Base-by-base conservation (phyloP, 2,113 vertebrate genomes). In the Scytalopus superciliaris region DNA sequence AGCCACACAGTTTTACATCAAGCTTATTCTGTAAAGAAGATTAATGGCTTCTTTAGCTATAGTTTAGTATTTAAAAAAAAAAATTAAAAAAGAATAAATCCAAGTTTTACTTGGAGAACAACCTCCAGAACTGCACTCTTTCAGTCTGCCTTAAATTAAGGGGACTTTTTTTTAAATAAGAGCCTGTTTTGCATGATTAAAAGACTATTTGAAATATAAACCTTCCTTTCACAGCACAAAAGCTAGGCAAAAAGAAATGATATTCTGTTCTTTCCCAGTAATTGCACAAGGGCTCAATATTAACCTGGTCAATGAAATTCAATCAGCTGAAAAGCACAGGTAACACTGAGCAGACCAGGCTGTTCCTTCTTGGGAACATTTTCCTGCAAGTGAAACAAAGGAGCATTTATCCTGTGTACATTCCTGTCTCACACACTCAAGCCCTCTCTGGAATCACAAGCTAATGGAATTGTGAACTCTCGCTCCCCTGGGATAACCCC, bases 131-230 rank as follows among this genome's bases (percentile, higher is more conserved):
- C 2, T 18, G 23, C 0, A 1, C 31, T 62, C 12, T 42, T n/a
- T 40, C 53, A 72, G 49, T 30, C 72, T 57, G 57, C 53, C 27
- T 56, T 55, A 57, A 77, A 84, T 62, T 50, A 90, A 74, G 86
- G 64, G 35, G 24, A 16, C 40, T 45, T 77, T 88, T 87, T 91
- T 40, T 63, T 63, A 9, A 28, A 25, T 39, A 80, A 69, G 86
- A 85, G 63, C 16, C 56, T 25, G 22, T 47, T 47, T 67, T 55
- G 28, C 59, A 78, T 1, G 0, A 94, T 90, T 92, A 89, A 70
- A 84, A 77, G 69, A 90, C 68, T 52, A 40, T 90, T 89, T 89
- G 88, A 96, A 89, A 87, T 84, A 87, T n/a, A 92, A 83, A 75
- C 85, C 75, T 79, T 82, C 56, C 79, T 76, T 91, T 60, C 53